A percentile compares a stretch with the other conserved stretches of the same genome.
Conservation (phyloP, 2,888 invertebrate species). For the Brenthis daphne region DNA sequence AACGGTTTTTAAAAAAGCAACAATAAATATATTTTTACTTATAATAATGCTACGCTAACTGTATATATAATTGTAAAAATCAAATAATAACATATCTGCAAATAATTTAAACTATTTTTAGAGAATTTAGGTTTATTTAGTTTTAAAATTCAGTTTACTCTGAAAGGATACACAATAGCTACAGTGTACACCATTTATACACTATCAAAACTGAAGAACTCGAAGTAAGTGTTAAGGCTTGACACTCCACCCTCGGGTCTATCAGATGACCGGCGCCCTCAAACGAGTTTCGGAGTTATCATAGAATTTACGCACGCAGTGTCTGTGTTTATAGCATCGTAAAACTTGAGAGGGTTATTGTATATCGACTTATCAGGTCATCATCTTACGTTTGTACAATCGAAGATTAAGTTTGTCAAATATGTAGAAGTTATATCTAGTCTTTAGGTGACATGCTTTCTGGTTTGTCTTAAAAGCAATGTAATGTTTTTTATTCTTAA, state of each 20-base stretch:
- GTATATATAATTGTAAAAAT: no score
- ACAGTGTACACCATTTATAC: neutral
- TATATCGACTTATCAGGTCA: conserved; percentile 34
- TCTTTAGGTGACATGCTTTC: no score
- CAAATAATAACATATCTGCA: no score
- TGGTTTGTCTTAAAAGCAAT: no score
- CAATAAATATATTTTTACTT: no score
- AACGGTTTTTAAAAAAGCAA: no score
- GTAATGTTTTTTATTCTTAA: no score
- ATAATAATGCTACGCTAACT: no score
- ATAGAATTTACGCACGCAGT: conserved; percentile 44
- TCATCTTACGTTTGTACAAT: conserved; percentile 26
- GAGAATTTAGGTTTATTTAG: no score
- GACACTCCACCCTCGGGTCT: conserved; percentile 63
- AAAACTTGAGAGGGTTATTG: conserved; percentile 43
- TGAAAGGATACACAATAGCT: no score
- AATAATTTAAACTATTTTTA: no score
- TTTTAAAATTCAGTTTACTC: no score
- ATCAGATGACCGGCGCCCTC: conserved; percentile 67
- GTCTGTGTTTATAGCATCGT: conserved; percentile 48
- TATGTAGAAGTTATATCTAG: neutral
- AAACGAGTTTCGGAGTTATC: conserved; percentile 44
- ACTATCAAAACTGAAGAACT: conserved; percentile 55
- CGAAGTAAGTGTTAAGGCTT: conserved; percentile 47
- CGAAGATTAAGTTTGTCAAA: neutral